phyloP scores from a whole-genome alignment of 2,113 vertebrate genomes.

The Chaenocephalus aceratus region DNA sequence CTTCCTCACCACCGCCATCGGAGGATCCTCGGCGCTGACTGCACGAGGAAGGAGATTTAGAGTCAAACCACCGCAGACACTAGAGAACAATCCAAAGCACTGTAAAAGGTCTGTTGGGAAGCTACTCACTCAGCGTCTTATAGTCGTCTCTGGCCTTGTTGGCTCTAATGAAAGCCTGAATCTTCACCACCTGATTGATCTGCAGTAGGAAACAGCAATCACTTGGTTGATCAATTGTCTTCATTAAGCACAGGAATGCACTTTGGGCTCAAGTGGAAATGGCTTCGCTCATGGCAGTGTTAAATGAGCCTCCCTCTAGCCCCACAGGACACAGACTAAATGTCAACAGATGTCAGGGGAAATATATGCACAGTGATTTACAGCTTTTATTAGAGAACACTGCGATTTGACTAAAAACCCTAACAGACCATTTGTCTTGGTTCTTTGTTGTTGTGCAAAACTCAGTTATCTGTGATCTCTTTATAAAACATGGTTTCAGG shows the following conservation, averaged over 20 bases:
- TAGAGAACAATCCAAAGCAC: not conserved
- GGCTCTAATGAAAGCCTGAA: constrained; percentile 97
- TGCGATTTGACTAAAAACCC: not conserved
- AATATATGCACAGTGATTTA: constrained; percentile 25
- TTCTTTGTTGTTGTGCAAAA: not conserved
- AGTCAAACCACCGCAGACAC: not conserved
- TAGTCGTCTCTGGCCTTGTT: constrained; percentile 99
- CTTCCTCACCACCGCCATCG: constrained; percentile 96
- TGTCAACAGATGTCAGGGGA: constrained; percentile 22
- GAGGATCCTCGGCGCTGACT: constrained; percentile 91
- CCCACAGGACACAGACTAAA: not conserved
- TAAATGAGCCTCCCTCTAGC: constrained; percentile 31
- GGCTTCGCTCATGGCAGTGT: constrained; percentile 31
- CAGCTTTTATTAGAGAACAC: constrained; percentile 32
- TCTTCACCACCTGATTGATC: constrained; percentile 95
- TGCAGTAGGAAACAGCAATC: constrained; percentile 68
- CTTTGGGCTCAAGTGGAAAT: constrained; percentile 10
- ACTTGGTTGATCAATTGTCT: constrained; percentile 29
- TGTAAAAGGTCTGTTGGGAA: not conserved
- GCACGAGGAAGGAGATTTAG: not conserved
- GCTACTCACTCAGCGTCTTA: constrained; percentile 96
- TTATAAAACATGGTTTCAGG: not conserved
- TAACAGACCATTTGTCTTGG: not conserved
- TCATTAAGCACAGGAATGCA: constrained; percentile 22
- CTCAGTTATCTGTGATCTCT: not conserved